Evolutionary conservation across 1,140 invertebrate genomes (phyloP).

Genomic region (Papilio polyxenes): DNA sequence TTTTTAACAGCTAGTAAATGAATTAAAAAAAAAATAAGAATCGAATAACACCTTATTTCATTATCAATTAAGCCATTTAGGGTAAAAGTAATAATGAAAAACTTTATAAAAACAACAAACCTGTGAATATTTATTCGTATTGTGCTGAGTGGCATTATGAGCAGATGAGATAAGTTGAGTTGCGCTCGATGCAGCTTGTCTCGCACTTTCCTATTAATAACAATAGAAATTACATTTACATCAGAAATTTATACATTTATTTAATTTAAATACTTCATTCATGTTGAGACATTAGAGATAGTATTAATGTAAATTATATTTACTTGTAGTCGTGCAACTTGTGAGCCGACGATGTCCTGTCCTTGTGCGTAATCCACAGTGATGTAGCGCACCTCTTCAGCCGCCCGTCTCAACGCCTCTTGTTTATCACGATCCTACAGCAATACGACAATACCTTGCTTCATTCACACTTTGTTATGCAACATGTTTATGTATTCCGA

Average conservation of each 20-base stretch:
- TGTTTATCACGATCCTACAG: slow-evolving; percentile 90
- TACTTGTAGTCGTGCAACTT: slow-evolving; percentile 63
- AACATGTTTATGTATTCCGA: neutral
- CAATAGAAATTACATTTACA: too few relatives aligned
- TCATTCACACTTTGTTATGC: neutral
- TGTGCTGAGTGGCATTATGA: slow-evolving; percentile 88
- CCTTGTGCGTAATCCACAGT: slow-evolving; percentile 86
- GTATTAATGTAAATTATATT: slow-evolving; percentile 20
- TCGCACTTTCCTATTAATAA: slow-evolving; percentile 84
- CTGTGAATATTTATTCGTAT: slow-evolving; percentile 84
- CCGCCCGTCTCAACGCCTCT: slow-evolving; percentile 90
- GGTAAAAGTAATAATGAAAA: too few relatives aligned
- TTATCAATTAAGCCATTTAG: too few relatives aligned
- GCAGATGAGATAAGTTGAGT: slow-evolving; percentile 94
- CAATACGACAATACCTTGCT: slow-evolving; percentile 24
- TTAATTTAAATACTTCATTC: too few relatives aligned
- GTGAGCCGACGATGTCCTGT: slow-evolving; percentile 62
- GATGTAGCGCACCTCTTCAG: slow-evolving; percentile 94
- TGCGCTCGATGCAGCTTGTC: slow-evolving; percentile 92
- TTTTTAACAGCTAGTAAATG: neutral
- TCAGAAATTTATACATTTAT: too few relatives aligned
- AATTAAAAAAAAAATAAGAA: neutral
- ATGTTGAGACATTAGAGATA: too few relatives aligned
- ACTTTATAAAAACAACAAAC: slow-evolving; percentile 44
- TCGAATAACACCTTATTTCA: neutral